Evolutionary conservation across 1,140 invertebrate genomes (phyloP).

Genomic region (Pinna nobilis): DNA sequence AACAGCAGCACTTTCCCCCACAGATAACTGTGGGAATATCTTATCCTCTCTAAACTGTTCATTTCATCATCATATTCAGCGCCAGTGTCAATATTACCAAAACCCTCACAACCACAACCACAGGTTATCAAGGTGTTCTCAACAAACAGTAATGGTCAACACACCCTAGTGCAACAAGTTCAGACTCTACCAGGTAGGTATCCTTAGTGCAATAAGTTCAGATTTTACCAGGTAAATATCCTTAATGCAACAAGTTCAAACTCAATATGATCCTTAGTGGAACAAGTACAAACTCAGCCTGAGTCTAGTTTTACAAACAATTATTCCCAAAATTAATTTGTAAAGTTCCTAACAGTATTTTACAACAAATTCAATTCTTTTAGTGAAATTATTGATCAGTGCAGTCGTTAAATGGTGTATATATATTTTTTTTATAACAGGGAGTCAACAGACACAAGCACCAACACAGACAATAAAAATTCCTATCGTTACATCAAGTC

Average conservation of each 20-base stretch:
- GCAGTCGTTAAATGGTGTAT: not conserved
- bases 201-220: no score
- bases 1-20: no score
- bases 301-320: no score
- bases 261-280: no score
- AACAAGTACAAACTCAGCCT: no score
- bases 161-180: not conserved
- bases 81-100: not conserved
- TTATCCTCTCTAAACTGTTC: not conserved
- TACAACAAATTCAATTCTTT: not conserved
- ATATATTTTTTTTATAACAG: not conserved
- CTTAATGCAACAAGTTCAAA: no score
- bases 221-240: no score
- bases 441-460: not conserved
- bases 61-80: not conserved
- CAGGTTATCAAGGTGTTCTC: conserved; percentile 35
- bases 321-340: not conserved
- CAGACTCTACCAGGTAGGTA: conserved; percentile 20
- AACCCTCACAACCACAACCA: conserved; percentile 7
- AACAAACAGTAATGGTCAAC: conserved; percentile 16
- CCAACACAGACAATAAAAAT: conserved; percentile 1
- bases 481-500: no score
- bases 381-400: not conserved
- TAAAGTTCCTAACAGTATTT: not conserved
- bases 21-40: not conserved